These are phyloP conservation scores for Podiceps cristatus DNA, from an alignment of 2,113 vertebrate species.

Conservation along the genomic window DNA sequence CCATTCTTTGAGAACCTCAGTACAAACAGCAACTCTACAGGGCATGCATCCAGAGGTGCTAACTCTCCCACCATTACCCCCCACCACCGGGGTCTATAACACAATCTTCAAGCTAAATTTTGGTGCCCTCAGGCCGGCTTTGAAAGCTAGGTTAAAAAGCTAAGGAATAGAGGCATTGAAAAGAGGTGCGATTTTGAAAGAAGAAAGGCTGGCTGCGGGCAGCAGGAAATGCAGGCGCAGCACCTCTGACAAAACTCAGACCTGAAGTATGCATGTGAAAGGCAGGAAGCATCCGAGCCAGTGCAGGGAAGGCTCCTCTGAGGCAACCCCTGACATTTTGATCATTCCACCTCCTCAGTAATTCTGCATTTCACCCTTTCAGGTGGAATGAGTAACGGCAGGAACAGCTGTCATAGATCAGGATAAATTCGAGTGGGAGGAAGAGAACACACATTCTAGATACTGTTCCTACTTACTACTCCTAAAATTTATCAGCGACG, in stretches of 20 bases:
- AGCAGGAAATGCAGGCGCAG: constrained; percentile 56
- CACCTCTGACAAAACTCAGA: constrained; percentile 38
- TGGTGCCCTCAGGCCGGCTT: constrained; percentile 37
- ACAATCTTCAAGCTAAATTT: constrained; percentile 33
- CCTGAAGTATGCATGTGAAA: constrained; percentile 63
- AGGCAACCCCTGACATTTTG: background rate
- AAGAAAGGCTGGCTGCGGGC: constrained; percentile 26
- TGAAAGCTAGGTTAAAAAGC: constrained; percentile 24
- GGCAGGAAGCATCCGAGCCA: background rate
- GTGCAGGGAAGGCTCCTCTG: background rate
- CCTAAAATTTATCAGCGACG: background rate
- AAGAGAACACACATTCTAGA: background rate
- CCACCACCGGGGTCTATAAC: constrained; percentile 65
- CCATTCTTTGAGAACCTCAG: background rate
- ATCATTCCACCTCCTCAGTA: background rate
- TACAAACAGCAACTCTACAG: constrained; percentile 1
- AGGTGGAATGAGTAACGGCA: background rate
- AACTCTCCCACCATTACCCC: constrained; percentile 58
- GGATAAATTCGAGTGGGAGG: background rate
- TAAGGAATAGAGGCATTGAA: constrained; percentile 2
- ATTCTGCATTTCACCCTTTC: background rate
- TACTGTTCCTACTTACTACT: background rate
- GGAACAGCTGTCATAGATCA: background rate
- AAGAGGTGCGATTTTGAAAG: constrained; percentile 18
- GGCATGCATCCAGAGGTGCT: constrained; percentile 44